These are phyloP conservation scores for Desmodus rotundus DNA, from an alignment of 2,113 vertebrate genomes.

Conservation along the genomic window DNA sequence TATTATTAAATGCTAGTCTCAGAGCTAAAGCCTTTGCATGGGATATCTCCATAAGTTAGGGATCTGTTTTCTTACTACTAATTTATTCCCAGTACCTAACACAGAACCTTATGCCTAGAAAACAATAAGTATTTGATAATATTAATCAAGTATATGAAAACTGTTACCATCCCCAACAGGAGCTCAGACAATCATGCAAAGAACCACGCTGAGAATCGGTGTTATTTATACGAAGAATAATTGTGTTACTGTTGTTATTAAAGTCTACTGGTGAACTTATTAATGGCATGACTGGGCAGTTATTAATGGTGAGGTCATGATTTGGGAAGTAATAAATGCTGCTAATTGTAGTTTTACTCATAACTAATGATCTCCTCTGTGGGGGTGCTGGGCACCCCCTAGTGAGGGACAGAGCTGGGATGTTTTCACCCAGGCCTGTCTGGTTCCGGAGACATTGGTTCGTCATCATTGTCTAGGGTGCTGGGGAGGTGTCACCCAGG, in stretches of 20 bases:
- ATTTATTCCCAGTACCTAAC: background rate
- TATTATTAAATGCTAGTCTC: background rate
- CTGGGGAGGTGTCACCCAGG: background rate
- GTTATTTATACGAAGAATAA: background rate
- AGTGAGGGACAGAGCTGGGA: background rate
- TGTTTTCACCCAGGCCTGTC: background rate
- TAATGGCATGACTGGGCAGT: background rate
- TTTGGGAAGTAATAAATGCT: background rate
- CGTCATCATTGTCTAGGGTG: background rate
- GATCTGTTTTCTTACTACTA: background rate
- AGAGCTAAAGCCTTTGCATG: background rate
- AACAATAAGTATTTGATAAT: background rate
- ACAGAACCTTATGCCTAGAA: background rate
- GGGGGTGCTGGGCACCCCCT: background rate
- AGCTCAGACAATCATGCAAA: background rate
- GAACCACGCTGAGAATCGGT: background rate
- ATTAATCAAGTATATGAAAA: background rate
- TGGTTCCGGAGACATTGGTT: background rate
- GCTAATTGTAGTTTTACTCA: background rate
- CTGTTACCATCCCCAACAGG: background rate
- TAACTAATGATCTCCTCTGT: background rate
- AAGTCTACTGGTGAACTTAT: background rate
- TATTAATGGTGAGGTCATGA: background rate
- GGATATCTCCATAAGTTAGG: background rate
- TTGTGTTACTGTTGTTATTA: background rate